Base-by-base conservation (phyloP, 1,140 invertebrate genomes). In the Drosophila hydei region DNA sequence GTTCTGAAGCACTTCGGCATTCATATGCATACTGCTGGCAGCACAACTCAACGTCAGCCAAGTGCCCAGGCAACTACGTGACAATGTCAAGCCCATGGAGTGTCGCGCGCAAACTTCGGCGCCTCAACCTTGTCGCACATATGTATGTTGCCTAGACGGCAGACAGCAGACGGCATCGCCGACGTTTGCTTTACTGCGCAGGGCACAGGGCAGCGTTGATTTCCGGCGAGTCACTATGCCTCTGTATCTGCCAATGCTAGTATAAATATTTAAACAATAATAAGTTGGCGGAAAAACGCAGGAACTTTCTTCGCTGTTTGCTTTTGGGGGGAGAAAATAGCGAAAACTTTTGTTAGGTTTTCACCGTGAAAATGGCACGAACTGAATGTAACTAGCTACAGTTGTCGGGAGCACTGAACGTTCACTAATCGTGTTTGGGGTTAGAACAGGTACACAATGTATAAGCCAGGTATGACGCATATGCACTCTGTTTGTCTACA, bases 261-360 rank as follows among this genome's bases (percentile, higher is more conserved):
- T 83, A 84, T 88, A 88, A 88, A 88, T 88, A 88, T 88, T 88
- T 88, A 88, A 88, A 88, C 83, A 88, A 88, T 88, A 88, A 88
- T 88, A 88, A 88, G 75, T 83, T 88, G 69, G 75, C 84, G 75
- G 83, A 83, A 88, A 88, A 88, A 74, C 79, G 83, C 64, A 72
- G 56, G 51, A 72, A 85, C 81, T 77, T 83, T 85, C 83, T 81
- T 73, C n/a, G n/a, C 68, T 60, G 81, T 71, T 16, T 8, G 38
- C 38, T 16, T 7, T 16, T 14, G n/a, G 36, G 38, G 55, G 42
- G 42, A 52, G 23, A 56, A 77, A 83, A 72, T 74, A 72, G 77
- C 67, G 69, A 75, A 69, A 85, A 85, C 69, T 85, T 85, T 85
- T 88, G 83, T 85, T 87, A 81, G 87, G 83, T 75, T 88, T 81